These are phyloP conservation scores for Clarias magur DNA, from an alignment of 2,113 vertebrate genomes.

Conservation along the genomic window DNA sequence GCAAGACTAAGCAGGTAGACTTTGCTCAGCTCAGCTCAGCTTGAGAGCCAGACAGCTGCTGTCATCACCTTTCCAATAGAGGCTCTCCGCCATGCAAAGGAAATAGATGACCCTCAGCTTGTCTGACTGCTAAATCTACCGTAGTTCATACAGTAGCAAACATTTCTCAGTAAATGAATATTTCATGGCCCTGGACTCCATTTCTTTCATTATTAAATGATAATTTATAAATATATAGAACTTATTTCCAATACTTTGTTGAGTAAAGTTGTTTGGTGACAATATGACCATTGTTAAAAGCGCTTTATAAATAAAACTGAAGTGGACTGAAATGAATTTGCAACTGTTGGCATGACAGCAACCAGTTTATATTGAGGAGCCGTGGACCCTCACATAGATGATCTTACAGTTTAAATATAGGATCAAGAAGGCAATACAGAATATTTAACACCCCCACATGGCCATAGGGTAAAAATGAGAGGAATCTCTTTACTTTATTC, in stretches of 20 bases:
- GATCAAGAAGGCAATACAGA: slow-evolving; percentile 46
- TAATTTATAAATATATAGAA: too few species aligned
- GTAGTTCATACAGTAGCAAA: slow-evolving; percentile 35
- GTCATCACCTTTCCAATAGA: slow-evolving; percentile 26
- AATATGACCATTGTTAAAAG: too few species aligned
- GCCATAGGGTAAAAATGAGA: slow-evolving; percentile 40
- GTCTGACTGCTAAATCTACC: slow-evolving; percentile 27
- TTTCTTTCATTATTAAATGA: slow-evolving; percentile 50
- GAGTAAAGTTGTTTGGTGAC: too few species aligned
- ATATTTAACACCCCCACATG: slow-evolving; percentile 53
- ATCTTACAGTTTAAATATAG: slow-evolving; percentile 48
- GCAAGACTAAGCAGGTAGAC: slow-evolving; percentile 24
- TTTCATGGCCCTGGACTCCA: slow-evolving; percentile 55
- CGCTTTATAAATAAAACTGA: too few species aligned
- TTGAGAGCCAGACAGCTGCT: slow-evolving; percentile 12
- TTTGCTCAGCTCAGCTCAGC: slow-evolving; percentile 13
- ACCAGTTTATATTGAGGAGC: slow-evolving; percentile 48
- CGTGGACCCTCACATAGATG: slow-evolving; percentile 1
- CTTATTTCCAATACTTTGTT: too few species aligned
- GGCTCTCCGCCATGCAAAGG: slow-evolving; percentile 2
- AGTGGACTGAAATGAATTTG: slow-evolving; percentile 18
- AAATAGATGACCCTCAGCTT: background rate
- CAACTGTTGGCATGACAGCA: slow-evolving; percentile 58
- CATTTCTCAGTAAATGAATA: slow-evolving; percentile 55
- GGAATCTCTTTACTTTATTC: background rate